Evolutionary conservation across 1,140 invertebrate species (phyloP).

Genomic region (Solenopsis invicta): DNA sequence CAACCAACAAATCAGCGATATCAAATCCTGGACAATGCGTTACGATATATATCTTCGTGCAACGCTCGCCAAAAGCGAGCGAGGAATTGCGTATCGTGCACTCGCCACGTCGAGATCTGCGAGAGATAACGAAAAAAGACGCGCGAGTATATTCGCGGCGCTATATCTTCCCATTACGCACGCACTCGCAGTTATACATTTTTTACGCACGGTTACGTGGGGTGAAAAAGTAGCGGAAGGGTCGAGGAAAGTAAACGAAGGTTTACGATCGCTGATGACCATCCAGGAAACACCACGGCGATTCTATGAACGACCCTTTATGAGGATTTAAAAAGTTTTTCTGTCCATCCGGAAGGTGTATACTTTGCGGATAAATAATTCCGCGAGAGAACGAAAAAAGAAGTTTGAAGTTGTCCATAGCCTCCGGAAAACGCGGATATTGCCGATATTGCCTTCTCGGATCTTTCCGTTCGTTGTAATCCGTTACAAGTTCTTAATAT

Average conservation of each 20-base stretch:
- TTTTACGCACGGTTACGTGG: constrained; percentile 6
- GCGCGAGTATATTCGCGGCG: neutral
- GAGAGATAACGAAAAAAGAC: neutral
- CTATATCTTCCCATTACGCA: constrained; percentile 27
- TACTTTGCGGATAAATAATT: constrained; percentile 53
- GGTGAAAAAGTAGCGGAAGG: neutral
- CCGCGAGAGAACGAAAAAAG: neutral
- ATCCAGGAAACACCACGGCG: constrained; percentile 18
- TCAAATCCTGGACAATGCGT: neutral
- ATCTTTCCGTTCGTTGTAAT: constrained; percentile 27
- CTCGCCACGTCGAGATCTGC: neutral
- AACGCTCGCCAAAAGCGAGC: constrained; percentile 5
- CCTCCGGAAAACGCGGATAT: neutral
- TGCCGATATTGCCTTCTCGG: constrained; percentile 17
- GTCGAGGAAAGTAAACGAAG: neutral
- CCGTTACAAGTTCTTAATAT: constrained; percentile 50
- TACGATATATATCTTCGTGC: neutral
- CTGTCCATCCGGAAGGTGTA: neutral
- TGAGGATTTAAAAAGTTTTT: constrained; percentile 48
- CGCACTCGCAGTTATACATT: constrained; percentile 5
- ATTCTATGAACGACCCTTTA: constrained; percentile 30
- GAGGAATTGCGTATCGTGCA: neutral
- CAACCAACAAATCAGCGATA: constrained; percentile 43
- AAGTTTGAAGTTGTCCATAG: neutral
- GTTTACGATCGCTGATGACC: constrained; percentile 49